Base-by-base conservation (phyloP, 37 sponge, comb jelly and placozoan genomes). In the Amphimedon queenslandica region DNA sequence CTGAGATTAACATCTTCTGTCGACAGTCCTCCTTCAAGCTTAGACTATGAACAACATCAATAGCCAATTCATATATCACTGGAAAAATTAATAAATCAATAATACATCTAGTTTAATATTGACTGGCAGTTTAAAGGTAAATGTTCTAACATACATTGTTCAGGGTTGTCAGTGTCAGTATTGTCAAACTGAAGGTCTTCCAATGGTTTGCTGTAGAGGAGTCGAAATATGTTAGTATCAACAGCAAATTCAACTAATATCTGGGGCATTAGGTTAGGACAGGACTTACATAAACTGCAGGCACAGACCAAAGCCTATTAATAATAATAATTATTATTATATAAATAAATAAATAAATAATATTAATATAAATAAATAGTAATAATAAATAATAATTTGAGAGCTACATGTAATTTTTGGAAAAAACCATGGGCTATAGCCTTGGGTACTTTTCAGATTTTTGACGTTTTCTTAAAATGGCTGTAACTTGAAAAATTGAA, bases 1-100 rank as follows among this genome's bases (percentile, higher is more conserved):
- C 64, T 1, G 77, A 75, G 27, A 74, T 40, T 39, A 89, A 70
- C 80, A 89, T 84, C 61, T 76, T 58, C 47, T 89, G 84, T 37
- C 76, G 74, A 66, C 74, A 77, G 55, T 89, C 77, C 37, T 33
- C 41, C 33, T 58, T 39, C n/a, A 64, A 80, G 43, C 79, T 67
- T 32, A 89, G 69, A n/a, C 67, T 64, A 67, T 66, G 80, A 20
- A 89, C 37, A 23, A 84, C 80, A 64, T 79, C 81, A 34, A 66
- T 72, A 57, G 81, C 85, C 8, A 89, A 67, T 51, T 80, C 68
- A 58, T 78, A 76, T 20, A 80, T 30, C 34, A 66, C 87, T 87
- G 63, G 37, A 70, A 38, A 53, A 28, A 3, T 3, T n/a, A n/a
- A n/a, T 69, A 47, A 47, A 18, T 47, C 13, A 47, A 47, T 18